Evolutionary conservation across 2,113 vertebrate species (phyloP).

Genomic region (Centrocercus urophasianus): DNA sequence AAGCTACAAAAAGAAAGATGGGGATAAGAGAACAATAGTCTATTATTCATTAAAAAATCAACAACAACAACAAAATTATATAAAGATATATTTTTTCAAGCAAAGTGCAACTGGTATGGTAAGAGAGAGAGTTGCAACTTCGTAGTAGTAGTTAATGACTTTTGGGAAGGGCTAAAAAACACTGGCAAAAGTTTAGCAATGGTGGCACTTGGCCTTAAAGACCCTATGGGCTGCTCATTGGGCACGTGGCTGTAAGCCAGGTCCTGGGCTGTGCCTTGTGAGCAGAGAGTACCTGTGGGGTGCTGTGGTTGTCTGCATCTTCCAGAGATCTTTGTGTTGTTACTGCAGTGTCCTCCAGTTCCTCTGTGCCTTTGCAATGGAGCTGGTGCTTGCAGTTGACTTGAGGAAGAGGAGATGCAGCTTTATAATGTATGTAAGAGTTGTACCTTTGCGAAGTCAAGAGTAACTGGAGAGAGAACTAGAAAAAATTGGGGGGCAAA

Average conservation of each 20-base stretch:
- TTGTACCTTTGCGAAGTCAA: not conserved
- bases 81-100: not conserved
- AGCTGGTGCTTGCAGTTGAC: not conserved
- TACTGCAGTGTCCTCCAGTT: accelerated
- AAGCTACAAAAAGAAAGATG: not conserved
- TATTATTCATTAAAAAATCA: not conserved
- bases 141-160: not conserved
- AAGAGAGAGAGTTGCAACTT: not conserved
- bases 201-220: not conserved
- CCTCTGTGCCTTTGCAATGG: accelerated
- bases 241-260: not conserved
- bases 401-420: not conserved
- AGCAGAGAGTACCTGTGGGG: not conserved
- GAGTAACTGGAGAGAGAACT: not conserved
- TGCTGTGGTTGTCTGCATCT: not conserved
- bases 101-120: not conserved
- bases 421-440: not conserved
- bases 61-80: no score
- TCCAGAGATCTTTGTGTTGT: not conserved
- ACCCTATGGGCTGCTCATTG: not conserved
- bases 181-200: not conserved
- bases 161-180: not conserved
- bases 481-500: not conserved
- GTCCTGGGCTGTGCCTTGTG: not conserved
- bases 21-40: not conserved